Conservation (phyloP, 2,113 vertebrate genomes). For the Gasterosteus nipponicus region DNA sequence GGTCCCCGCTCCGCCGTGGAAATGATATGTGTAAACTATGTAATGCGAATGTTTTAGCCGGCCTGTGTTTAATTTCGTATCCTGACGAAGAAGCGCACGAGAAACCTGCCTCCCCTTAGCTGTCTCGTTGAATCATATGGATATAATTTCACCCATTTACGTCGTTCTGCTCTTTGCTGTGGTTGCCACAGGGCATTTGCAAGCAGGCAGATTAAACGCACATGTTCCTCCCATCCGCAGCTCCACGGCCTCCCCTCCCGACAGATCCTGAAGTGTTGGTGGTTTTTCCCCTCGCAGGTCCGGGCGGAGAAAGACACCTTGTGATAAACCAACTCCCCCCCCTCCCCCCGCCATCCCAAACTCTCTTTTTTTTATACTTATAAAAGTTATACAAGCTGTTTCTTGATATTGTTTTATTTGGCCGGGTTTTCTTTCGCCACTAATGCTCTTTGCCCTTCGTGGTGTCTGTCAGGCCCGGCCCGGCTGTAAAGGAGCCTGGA, state of each 20-base stretch:
- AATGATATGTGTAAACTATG: constrained; percentile 89
- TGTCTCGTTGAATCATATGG: constrained; percentile 88
- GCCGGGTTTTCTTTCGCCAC: constrained; percentile 44
- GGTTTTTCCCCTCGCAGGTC: constrained; percentile 81
- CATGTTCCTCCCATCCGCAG: constrained; percentile 82
- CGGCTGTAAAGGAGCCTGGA: constrained; percentile 51
- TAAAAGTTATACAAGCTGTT: constrained; percentile 51
- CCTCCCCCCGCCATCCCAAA: not conserved
- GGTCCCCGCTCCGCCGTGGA: constrained; percentile 80
- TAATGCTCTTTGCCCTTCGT: constrained; percentile 30
- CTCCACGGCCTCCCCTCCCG: constrained; percentile 67
- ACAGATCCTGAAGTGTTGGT: constrained; percentile 85
- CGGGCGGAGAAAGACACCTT: constrained; percentile 72
- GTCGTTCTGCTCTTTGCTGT: constrained; percentile 84
- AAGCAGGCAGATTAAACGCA: constrained; percentile 86
- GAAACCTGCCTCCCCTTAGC: constrained; percentile 86
- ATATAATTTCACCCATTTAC: constrained; percentile 89
- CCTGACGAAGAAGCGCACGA: constrained; percentile 85
- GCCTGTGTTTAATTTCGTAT: constrained; percentile 86
- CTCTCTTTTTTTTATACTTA: constrained; percentile 36
- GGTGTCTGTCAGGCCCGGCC: constrained; percentile 48
- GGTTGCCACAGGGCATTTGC: constrained; percentile 87
- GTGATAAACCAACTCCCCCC: constrained; percentile 65
- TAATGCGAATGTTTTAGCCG: constrained; percentile 85
- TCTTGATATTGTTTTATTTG: constrained; percentile 59